Conservation (phyloP, 2,113 vertebrate genomes). For the Aldabrachelys gigantea region DNA sequence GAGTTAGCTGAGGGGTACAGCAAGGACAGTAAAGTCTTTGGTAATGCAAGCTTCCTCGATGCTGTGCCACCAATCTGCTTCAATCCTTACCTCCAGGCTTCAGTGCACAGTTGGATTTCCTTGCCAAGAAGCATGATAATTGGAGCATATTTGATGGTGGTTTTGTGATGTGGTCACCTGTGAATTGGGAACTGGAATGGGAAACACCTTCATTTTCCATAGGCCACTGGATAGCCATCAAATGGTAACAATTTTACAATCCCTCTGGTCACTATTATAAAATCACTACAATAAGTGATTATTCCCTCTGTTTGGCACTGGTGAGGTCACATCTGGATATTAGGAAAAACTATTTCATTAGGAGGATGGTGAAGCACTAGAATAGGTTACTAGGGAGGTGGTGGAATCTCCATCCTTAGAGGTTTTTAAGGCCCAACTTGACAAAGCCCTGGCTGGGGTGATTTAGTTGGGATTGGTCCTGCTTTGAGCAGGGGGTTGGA, state of each 20-base stretch:
- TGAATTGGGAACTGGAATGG: constrained; percentile 10
- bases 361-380: too few relatives aligned
- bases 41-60: neutral
- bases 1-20: neutral
- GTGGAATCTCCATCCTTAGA: too few relatives aligned
- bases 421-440: too few relatives aligned
- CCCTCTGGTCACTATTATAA: neutral
- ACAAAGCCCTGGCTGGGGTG: too few relatives aligned
- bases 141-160: constrained; percentile 23
- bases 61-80: neutral
- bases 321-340: too few relatives aligned
- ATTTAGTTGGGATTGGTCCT: too few relatives aligned
- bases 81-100: neutral
- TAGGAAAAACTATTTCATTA: too few relatives aligned
- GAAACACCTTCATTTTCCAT: constrained; percentile 58
- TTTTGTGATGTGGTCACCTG: constrained; percentile 33
- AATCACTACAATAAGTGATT: too few relatives aligned
- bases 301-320: too few relatives aligned
- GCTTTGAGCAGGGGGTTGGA: too few relatives aligned
- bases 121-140: neutral
- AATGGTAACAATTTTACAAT: constrained; percentile 33
- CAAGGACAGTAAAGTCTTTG: neutral
- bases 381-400: too few relatives aligned
- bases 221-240: constrained; percentile 23
- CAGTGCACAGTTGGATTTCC: constrained; percentile 7